Conservation (phyloP, 2,888 invertebrate species). For the Mythimna ferrago region DNA sequence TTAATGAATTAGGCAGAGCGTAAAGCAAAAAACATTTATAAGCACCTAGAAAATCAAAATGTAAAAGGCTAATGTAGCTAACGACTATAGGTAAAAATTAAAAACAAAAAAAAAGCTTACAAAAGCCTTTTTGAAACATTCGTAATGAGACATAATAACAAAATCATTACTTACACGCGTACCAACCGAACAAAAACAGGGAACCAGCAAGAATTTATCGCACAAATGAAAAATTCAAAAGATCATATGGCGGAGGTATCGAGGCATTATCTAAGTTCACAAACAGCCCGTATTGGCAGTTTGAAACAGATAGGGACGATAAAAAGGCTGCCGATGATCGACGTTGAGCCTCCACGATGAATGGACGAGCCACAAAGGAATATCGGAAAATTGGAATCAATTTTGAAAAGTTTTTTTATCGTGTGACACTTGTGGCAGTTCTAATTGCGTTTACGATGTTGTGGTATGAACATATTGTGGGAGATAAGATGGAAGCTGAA, state of each 20-base stretch:
- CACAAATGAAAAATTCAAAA: slow-evolving; percentile 63
- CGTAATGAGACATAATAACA: slow-evolving; percentile 32
- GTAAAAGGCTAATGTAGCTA: neutral
- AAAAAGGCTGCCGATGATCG: slow-evolving; percentile 65
- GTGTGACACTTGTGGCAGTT: slow-evolving; percentile 30
- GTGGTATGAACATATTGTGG: neutral
- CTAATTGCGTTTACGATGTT: slow-evolving; percentile 43
- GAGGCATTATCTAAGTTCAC: slow-evolving; percentile 63
- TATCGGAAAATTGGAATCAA: slow-evolving; percentile 57
- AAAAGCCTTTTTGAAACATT: slow-evolving; percentile 20
- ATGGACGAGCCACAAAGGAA: slow-evolving; percentile 59
- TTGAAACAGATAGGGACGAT: slow-evolving; percentile 65
- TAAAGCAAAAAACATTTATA: neutral
- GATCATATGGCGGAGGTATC: slow-evolving; percentile 52
- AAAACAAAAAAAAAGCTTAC: slow-evolving; percentile 23
- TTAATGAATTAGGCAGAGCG: no score
- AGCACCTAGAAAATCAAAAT: neutral
- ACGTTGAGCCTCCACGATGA: slow-evolving; percentile 54
- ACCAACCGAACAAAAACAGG: slow-evolving; percentile 35
- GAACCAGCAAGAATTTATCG: slow-evolving; percentile 25
- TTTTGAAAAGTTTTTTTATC: slow-evolving; percentile 55
- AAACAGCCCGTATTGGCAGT: slow-evolving; percentile 62
- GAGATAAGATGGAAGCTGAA: neutral
- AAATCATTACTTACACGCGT: slow-evolving; percentile 52
- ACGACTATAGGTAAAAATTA: neutral